Percentiles rank a stretch among this genome's conserved stretches.
Conservation (phyloP, 2,888 invertebrate species). For the Athalia circularis region DNA sequence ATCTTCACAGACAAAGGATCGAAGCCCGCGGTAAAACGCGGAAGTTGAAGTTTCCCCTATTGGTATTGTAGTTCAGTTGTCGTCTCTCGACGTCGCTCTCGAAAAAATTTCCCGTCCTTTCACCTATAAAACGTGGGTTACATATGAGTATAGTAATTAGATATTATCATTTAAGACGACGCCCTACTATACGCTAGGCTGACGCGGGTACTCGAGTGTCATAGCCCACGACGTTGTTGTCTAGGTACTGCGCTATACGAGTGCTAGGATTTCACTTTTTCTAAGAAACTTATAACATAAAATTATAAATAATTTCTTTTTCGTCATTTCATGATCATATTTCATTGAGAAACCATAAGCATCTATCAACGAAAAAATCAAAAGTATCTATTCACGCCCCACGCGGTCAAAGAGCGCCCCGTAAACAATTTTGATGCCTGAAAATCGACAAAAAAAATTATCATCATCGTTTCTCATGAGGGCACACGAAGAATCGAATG, state of each 20-base stretch:
- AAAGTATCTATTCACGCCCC: background rate
- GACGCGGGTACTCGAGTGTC: slow-evolving; percentile 4
- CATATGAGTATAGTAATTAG: slow-evolving; percentile 11
- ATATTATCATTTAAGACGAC: slow-evolving; percentile 34
- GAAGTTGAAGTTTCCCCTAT: slow-evolving; percentile 53
- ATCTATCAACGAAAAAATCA: background rate
- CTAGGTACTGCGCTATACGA: background rate
- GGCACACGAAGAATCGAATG: no score
- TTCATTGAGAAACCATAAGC: background rate
- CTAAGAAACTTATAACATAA: background rate
- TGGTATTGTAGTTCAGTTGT: background rate
- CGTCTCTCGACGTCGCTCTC: background rate
- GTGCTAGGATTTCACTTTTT: slow-evolving; percentile 31
- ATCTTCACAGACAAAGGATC: slow-evolving; percentile 1
- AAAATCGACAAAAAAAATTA: no score
- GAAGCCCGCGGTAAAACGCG: slow-evolving; percentile 55
- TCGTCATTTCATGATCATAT: no score
- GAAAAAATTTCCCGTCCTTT: slow-evolving; percentile 4
- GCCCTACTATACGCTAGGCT: slow-evolving; percentile 7
- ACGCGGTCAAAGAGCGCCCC: background rate
- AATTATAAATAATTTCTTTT: background rate
- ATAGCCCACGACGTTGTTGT: slow-evolving; percentile 4
- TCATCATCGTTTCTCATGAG: no score
- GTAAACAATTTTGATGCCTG: no score
- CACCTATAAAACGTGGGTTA: slow-evolving; percentile 8